These are phyloP conservation scores for Anthopleura xanthogrammica DNA, from an alignment of 92 coral and sea anemone species.

Conservation along the genomic window DNA sequence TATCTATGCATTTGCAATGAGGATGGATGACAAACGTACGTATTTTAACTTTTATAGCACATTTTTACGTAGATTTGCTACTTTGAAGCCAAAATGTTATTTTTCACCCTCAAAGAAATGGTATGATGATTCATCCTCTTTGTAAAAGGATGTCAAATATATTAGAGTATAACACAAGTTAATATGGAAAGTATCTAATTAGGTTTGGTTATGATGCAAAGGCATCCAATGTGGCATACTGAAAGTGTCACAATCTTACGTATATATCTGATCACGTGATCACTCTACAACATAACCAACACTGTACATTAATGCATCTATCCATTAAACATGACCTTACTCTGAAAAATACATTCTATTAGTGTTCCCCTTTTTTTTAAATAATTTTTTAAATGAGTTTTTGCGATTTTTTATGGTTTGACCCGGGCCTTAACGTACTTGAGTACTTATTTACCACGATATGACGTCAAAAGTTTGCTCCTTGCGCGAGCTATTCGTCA, in stretches of 20 bases:
- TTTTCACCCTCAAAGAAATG: not conserved
- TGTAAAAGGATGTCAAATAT: not conserved
- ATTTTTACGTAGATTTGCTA: not conserved
- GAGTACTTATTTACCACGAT: too few relatives aligned
- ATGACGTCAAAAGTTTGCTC: too few relatives aligned
- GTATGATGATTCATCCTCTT: not conserved
- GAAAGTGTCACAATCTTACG: not conserved
- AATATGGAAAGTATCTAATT: not conserved
- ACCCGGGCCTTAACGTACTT: constrained; percentile 1
- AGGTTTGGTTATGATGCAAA: not conserved
- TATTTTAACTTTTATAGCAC: not conserved
- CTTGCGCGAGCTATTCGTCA: too few relatives aligned
- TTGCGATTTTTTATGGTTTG: not conserved
- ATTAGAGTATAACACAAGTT: not conserved
- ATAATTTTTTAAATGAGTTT: too few relatives aligned
- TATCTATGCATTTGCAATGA: not conserved
- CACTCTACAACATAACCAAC: not conserved
- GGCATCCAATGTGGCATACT: not conserved
- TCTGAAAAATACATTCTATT: not conserved
- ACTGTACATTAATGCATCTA: not conserved
- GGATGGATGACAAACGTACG: not conserved
- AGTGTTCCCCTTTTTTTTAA: not conserved
- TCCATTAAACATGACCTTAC: not conserved
- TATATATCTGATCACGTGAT: not conserved
- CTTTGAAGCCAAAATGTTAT: not conserved